phyloP scores from a whole-genome alignment of 37 sponge, comb jelly and placozoan genomes.

The Spongia lamella region DNA sequence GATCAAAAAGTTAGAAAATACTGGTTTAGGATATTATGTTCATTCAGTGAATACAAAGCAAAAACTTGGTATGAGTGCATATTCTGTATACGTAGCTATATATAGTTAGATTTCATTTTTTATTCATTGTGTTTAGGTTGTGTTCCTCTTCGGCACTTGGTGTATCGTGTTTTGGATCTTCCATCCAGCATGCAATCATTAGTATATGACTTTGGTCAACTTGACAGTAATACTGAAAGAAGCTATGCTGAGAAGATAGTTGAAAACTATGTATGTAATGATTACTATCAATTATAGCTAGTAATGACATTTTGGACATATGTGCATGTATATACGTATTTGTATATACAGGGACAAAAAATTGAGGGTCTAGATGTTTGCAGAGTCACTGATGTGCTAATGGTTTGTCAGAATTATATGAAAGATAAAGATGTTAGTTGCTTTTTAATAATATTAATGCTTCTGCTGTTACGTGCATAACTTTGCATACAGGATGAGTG shows the following conservation, averaged over 20 bases:
- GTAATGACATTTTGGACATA: too few relatives aligned
- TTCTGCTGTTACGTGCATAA: too few relatives aligned
- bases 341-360: too few relatives aligned
- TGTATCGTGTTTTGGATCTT: constrained; percentile 78
- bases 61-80: constrained; percentile 36
- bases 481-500: constrained; percentile 70
- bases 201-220: constrained; percentile 85
- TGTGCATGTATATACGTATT: too few relatives aligned
- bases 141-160: constrained; percentile 78
- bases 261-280: constrained; percentile 38
- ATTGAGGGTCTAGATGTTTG: background rate
- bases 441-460: too few relatives aligned
- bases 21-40: constrained; percentile 76
- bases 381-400: constrained; percentile 47
- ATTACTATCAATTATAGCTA: too few relatives aligned
- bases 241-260: constrained; percentile 62
- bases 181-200: constrained; percentile 77
- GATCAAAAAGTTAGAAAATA: constrained; percentile 62
- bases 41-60: constrained; percentile 35
- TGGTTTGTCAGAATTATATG: constrained; percentile 70
- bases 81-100: too few relatives aligned
- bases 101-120: too few relatives aligned
- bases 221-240: constrained; percentile 47
- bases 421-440: constrained; percentile 42
- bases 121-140: too few relatives aligned